Evolutionary conservation across 2,113 vertebrate genomes (phyloP), one percentile per base, ranked within the genome.

Genomic region (Eurystomus gularis): DNA sequence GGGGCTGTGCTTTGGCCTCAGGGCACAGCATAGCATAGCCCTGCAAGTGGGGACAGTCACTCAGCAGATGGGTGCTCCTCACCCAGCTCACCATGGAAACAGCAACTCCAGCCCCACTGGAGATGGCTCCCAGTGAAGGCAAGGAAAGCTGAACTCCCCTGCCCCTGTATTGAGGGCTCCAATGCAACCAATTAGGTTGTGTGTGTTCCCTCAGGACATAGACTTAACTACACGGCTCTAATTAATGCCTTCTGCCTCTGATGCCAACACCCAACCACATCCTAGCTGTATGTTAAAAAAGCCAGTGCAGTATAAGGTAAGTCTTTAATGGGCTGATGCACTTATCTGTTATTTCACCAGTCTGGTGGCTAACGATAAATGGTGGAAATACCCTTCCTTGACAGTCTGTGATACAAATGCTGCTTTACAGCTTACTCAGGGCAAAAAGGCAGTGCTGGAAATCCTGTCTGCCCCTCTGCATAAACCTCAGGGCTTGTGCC

Each of bases 241-340:
- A 96, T 93, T 88, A 96, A 93, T 71, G 48, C 35, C 25, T 93
- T 86, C 61, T 76, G 68, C 48, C 48, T 81, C 73, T 2, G 0
- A 52, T 90, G 69, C 82, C 69, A 94, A 86, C 57, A 81, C 6
- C 23, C 39, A 88, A 46, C 85, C 85, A 79, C 92, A 94, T 86
- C 90, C 44, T 44, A 68, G 33, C 48, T 33, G 40, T 88, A 18
- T 57, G 81, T 91, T 93, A 13, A 60, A 92, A 92, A 86, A 40
- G 21, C 42, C 33, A 68, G 60, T 86, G 76, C 65, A 64, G 42
- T 46, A 66, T 57, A 79, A 93, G 80, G 82, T 69, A 94, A 82
- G 72, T 44, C 77, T 95, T 90, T 90, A 92, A 86, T 68, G 69
- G 76, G 65, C 64, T 84, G 42, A 81, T 86, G 55, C 80, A 82